phyloP scores from a whole-genome alignment of 2,888 invertebrate species.

The Chymomyza procnemis region DNA sequence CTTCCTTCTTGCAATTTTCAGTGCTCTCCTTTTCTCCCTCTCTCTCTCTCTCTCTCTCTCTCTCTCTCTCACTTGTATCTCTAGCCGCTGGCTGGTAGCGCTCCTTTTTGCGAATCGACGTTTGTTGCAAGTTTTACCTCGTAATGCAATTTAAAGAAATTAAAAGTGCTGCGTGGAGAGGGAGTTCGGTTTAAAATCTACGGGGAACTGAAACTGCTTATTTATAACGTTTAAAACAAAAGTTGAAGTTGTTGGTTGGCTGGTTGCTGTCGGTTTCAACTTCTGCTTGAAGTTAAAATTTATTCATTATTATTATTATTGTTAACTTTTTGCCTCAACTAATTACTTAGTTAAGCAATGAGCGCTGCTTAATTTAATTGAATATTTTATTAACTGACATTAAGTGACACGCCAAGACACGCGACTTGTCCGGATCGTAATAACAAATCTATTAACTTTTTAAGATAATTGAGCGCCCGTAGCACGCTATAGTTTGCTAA shows the following conservation, averaged over 20 bases:
- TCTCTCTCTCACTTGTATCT: neutral
- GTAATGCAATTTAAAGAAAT: conserved; percentile 67
- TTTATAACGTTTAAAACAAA: too few relatives aligned
- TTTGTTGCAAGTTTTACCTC: conserved; percentile 15
- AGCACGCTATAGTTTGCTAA: neutral
- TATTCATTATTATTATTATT: neutral
- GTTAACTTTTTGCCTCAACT: neutral
- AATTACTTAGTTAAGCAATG: conserved; percentile 22
- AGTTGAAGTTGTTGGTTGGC: too few relatives aligned
- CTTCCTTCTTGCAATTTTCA: neutral
- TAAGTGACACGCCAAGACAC: too few relatives aligned
- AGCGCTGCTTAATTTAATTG: neutral
- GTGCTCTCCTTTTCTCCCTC: conserved; percentile 40
- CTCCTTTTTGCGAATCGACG: neutral
- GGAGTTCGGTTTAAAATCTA: too few relatives aligned
- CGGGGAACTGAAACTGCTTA: too few relatives aligned
- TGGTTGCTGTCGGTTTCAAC: too few relatives aligned
- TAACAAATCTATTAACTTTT: neutral
- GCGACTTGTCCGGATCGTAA: neutral
- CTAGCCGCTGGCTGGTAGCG: too few relatives aligned
- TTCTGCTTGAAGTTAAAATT: neutral
- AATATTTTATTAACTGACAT: neutral
- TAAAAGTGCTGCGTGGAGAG: conserved; percentile 61
- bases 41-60: neutral
- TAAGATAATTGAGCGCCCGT: neutral